These are phyloP conservation scores for Heliangelus exortis DNA, from an alignment of 2,797 vertebrate genomes.

Conservation along the genomic window DNA sequence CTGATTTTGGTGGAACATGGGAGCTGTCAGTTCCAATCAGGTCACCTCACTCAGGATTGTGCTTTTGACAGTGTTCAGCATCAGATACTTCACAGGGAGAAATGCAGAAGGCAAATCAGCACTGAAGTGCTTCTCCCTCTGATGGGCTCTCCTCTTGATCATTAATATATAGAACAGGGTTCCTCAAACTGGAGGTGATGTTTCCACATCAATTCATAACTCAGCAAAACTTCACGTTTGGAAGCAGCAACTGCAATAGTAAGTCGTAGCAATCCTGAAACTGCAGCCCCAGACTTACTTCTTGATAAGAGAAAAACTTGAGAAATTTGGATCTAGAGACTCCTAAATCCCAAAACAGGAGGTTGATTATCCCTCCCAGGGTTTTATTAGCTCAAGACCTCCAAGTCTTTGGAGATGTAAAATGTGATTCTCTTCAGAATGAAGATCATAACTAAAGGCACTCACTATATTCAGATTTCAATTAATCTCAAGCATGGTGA, in stretches of 20 bases:
- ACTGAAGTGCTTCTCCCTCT: background rate
- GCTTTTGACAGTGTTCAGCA: constrained; percentile 31
- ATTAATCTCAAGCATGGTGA: background rate
- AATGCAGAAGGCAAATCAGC: background rate
- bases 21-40: constrained; percentile 61
- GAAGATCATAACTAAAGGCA: background rate
- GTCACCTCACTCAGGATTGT: background rate
- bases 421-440: background rate
- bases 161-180: background rate
- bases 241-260: background rate
- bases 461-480: background rate
- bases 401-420: background rate
- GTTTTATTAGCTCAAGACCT: background rate
- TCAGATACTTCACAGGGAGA: background rate
- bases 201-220: background rate
- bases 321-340: background rate
- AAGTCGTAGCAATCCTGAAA: background rate
- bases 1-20: constrained; percentile 47
- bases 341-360: background rate
- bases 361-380: background rate
- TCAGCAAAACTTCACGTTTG: background rate
- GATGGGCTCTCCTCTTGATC: background rate
- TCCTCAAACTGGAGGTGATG: background rate
- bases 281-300: background rate
- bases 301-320: background rate